Evolutionary conservation across 1,140 invertebrate genomes (phyloP).

Genomic region (Temnothorax curvispinosus): DNA sequence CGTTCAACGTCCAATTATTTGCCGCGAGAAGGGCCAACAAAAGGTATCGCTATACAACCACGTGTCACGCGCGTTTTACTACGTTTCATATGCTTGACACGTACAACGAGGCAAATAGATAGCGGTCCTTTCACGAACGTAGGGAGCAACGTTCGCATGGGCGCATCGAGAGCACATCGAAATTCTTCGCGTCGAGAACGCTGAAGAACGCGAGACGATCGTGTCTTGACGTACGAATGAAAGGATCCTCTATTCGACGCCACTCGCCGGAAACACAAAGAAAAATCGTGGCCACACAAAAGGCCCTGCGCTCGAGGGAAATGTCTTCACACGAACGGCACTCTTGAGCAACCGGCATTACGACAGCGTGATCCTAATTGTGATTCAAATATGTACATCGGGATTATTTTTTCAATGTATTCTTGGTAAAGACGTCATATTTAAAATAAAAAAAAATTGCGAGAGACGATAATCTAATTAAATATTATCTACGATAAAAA

Average conservation of each 20-base stretch:
- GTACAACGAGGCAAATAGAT: slow-evolving; percentile 30
- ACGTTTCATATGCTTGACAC: slow-evolving; percentile 19
- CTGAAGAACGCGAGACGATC: slow-evolving; percentile 13
- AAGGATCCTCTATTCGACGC: slow-evolving; percentile 43
- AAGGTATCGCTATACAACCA: not conserved
- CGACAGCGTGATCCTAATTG: slow-evolving; percentile 22
- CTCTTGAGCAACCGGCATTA: slow-evolving; percentile 20
- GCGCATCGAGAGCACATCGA: slow-evolving; percentile 1
- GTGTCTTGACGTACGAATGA: slow-evolving; percentile 37
- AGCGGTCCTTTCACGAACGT: slow-evolving; percentile 45
- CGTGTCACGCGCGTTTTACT: not conserved
- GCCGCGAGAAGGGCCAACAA: not conserved
- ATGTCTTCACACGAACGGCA: slow-evolving; percentile 14
- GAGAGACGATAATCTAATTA: not conserved
- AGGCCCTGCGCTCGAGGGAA: not conserved
- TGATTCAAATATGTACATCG: not conserved
- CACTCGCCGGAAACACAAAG: slow-evolving; percentile 45
- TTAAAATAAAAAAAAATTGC: not conserved
- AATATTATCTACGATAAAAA: no score
- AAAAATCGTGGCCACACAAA: slow-evolving; percentile 40
- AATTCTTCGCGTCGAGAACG: slow-evolving; percentile 19
- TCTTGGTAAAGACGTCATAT: not conserved
- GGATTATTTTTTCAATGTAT: not conserved
- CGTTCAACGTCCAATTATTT: not conserved
- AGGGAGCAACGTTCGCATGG: slow-evolving; percentile 27